phyloP scores from a whole-genome alignment of 2,113 vertebrate genomes.

The Corydoras sp. region DNA sequence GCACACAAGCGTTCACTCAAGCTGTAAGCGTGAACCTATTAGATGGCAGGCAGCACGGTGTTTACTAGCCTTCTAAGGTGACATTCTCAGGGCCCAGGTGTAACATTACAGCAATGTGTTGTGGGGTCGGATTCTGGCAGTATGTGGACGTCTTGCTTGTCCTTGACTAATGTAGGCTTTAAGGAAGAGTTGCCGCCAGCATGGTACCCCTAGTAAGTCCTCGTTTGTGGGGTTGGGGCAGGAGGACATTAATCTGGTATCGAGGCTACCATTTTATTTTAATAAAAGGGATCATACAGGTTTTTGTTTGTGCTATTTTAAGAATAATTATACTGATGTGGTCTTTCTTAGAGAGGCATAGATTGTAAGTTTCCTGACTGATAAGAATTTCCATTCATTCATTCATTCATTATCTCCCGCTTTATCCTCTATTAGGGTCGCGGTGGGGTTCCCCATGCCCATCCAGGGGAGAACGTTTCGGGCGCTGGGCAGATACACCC shows the following conservation, averaged over 20 bases:
- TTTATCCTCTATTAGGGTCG: no score
- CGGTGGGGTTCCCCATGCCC: no score
- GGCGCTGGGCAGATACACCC: no score
- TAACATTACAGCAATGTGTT: slow-evolving; percentile 56
- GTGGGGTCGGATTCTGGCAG: slow-evolving; percentile 28
- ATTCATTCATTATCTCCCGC: no score
- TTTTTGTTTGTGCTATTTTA: no score
- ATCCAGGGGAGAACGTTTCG: no score
- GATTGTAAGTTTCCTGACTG: no score
- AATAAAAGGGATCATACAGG: no score
- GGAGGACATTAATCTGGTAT: slow-evolving; percentile 30
- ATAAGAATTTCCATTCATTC: no score
- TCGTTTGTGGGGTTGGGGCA: slow-evolving; percentile 35
- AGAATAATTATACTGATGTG: no score
- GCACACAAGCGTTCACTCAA: slow-evolving; percentile 12
- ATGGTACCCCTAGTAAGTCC: slow-evolving; percentile 34
- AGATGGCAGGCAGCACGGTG: slow-evolving; percentile 39
- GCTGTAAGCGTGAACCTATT: slow-evolving; percentile 26
- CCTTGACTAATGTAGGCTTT: slow-evolving; percentile 39
- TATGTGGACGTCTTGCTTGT: slow-evolving; percentile 48
- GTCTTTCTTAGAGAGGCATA: no score
- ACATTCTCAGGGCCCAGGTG: slow-evolving; percentile 50
- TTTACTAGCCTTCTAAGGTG: slow-evolving; percentile 54
- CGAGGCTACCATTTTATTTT: not conserved
- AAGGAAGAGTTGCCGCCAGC: slow-evolving; percentile 38